Evolutionary conservation across 2,888 invertebrate species (phyloP).

Genomic region (Drosophila multiciliata): DNA sequence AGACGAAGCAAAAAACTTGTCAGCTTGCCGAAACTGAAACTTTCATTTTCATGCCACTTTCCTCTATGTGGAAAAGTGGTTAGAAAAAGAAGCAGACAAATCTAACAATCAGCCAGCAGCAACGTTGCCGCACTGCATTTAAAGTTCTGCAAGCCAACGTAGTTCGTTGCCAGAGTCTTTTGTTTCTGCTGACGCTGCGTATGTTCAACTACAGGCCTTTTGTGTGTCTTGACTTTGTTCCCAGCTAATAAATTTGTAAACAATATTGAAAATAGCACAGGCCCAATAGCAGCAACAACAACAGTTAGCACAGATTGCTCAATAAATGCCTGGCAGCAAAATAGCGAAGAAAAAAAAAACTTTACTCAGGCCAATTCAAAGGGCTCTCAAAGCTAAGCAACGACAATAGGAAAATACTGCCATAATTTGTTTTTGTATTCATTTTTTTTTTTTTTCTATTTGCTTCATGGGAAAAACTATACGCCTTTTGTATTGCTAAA

Average conservation of each 20-base stretch:
- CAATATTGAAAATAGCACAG: conserved; percentile 71
- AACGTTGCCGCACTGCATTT: conserved; percentile 20
- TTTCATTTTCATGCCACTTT: conserved; percentile 74
- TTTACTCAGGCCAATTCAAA: conserved; percentile 56
- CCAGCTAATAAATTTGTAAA: conserved; percentile 78
- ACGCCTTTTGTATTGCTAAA: conserved; percentile 71
- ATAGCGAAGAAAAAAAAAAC: conserved; percentile 34
- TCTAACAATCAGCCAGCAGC: background rate
- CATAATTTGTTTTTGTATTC: conserved; percentile 67
- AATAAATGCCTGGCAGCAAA: conserved; percentile 61
- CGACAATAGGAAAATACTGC: conserved; percentile 74
- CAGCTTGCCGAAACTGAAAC: conserved; percentile 63
- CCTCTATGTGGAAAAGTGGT: conserved; percentile 51
- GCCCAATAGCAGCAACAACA: conserved; percentile 32
- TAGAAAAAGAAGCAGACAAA: conserved; percentile 29
- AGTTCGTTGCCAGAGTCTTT: conserved; percentile 76
- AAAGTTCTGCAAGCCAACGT: conserved; percentile 35
- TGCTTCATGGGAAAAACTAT: conserved; percentile 69
- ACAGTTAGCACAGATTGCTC: conserved; percentile 49
- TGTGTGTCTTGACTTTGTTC: conserved; percentile 56
- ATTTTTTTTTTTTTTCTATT: conserved; percentile 21
- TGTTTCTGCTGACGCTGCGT: conserved; percentile 49
- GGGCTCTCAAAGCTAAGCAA: conserved; percentile 56
- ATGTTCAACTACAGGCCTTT: conserved; percentile 41
- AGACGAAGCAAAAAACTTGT: conserved; percentile 66